These are phyloP conservation scores for Psammodynastes pulverulentus DNA, from an alignment of 2,113 vertebrate genomes.

Conservation along the genomic window DNA sequence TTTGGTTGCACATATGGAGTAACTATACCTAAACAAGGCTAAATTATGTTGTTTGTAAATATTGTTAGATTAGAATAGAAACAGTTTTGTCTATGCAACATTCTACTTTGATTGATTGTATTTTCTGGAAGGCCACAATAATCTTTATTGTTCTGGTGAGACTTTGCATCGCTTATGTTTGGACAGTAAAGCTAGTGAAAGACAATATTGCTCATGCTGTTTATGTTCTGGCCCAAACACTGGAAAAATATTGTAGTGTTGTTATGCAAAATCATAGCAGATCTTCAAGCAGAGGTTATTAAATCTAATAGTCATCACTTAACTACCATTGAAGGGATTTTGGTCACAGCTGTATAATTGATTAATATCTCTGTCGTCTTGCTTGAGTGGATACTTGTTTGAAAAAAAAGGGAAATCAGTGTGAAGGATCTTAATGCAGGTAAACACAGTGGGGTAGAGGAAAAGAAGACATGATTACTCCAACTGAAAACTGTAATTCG, in stretches of 20 bases:
- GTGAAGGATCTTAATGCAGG: neutral
- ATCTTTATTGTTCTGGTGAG: neutral
- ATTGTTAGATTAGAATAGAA: neutral
- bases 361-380: constrained; percentile 5
- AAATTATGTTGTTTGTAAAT: neutral
- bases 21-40: neutral
- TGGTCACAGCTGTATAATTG: constrained; percentile 9
- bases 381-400: constrained; percentile 12
- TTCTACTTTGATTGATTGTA: neutral
- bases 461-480: neutral
- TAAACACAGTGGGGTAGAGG: neutral
- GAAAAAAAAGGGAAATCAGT: neutral
- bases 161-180: neutral
- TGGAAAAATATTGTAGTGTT: neutral
- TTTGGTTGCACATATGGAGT: no score
- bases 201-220: neutral
- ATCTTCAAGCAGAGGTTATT: constrained; percentile 10
- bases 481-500: neutral
- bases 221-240: neutral
- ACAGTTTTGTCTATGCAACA: neutral
- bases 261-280: neutral
- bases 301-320: constrained; percentile 12
- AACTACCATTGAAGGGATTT: constrained; percentile 12
- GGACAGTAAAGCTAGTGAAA: neutral
- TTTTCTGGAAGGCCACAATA: neutral